Conservation (phyloP, 2,888 invertebrate genomes). For the Allygus modestus region DNA sequence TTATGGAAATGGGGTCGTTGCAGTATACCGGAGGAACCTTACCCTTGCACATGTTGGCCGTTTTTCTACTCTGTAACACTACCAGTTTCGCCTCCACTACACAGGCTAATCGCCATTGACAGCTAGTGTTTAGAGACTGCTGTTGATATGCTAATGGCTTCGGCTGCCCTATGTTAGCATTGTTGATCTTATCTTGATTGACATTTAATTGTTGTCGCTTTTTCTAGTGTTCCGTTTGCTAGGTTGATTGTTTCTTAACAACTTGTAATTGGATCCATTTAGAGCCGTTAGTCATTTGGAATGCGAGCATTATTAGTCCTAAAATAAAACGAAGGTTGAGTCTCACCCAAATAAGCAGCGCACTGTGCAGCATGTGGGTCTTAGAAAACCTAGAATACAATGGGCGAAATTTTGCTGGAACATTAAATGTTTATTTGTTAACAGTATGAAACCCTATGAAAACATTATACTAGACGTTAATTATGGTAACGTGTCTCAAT, state of each 20-base stretch:
- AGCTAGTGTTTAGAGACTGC: constrained; percentile 36
- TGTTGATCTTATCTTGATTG: constrained; percentile 57
- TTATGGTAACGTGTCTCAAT: too few species aligned
- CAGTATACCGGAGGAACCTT: constrained; percentile 34
- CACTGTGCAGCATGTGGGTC: too few species aligned
- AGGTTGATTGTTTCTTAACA: constrained; percentile 34
- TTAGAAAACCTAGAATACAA: too few species aligned
- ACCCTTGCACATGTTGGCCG: constrained; percentile 46
- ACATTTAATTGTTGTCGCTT: constrained; percentile 51
- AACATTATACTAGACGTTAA: too few species aligned
- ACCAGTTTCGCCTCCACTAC: constrained; percentile 15
- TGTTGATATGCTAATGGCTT: constrained; percentile 54
- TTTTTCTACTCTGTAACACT: constrained; percentile 19
- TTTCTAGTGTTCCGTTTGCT: constrained; percentile 4
- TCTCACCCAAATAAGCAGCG: neutral
- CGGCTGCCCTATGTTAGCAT: constrained; percentile 15
- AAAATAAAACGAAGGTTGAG: neutral
- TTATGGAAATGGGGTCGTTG: constrained; percentile 48
- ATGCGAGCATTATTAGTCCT: constrained; percentile 4
- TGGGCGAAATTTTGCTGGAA: too few species aligned
- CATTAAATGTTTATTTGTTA: too few species aligned
- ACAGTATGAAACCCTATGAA: too few species aligned
- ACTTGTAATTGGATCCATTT: constrained; percentile 29
- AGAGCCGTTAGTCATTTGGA: constrained; percentile 38
- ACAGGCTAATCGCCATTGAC: constrained; percentile 48